phyloP scores from a whole-genome alignment of 1,140 invertebrate genomes.

The Papilio polyxenes region DNA sequence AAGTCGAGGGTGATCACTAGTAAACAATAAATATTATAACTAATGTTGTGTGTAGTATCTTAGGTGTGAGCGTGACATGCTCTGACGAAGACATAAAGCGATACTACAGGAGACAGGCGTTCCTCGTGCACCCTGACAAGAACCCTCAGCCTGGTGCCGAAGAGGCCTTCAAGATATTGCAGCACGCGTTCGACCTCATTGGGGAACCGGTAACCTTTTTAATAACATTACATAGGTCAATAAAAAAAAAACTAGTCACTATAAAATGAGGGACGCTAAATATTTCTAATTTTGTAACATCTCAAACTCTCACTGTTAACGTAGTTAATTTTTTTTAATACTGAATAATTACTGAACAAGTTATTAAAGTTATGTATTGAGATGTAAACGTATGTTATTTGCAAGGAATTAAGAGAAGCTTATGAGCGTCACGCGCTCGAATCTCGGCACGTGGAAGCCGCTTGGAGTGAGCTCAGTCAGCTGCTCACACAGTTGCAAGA shows the following conservation, averaged over 20 bases:
- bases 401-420: constrained; percentile 87
- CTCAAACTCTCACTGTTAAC: no score
- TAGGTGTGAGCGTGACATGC: constrained; percentile 92
- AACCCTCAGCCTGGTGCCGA: constrained; percentile 96
- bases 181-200: constrained; percentile 96
- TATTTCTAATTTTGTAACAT: background rate
- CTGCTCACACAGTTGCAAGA: constrained; percentile 92
- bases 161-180: constrained; percentile 97
- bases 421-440: constrained; percentile 87
- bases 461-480: constrained; percentile 91
- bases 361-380: background rate
- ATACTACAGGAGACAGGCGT: constrained; percentile 95
- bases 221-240: no score
- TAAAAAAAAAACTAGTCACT: no score
- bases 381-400: constrained; percentile 38
- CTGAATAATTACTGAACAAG: no score
- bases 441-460: constrained; percentile 90
- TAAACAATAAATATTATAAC: no score
- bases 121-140: constrained; percentile 97
- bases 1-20: no score
- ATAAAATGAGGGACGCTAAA: background rate
- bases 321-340: no score
- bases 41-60: constrained; percentile 83
- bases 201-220: constrained; percentile 88
- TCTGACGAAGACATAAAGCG: constrained; percentile 96